Base-by-base conservation (phyloP, 2,888 invertebrate genomes). In the Patella ulyssiponensis region DNA sequence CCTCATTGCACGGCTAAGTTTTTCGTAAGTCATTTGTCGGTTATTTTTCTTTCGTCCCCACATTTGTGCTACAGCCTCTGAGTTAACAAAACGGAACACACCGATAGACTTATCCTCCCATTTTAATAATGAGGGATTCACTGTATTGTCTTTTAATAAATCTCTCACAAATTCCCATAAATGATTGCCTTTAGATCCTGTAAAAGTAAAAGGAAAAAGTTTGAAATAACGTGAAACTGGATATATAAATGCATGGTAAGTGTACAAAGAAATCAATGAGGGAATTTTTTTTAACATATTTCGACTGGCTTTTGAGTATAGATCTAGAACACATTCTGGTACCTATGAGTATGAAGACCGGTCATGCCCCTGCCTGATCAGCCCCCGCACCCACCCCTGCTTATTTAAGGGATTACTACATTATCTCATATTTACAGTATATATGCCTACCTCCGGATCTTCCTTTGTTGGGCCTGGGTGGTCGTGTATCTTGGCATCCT, bases 11-110 rank as follows among this genome's bases (percentile, higher is more conserved):
- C 97, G 92, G 91, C 96, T 96, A 86, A 97, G 94, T 92, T 97
- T 97, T 91, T 97, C 97, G 89, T 97, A 97, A 70, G 96, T 97
- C 97, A 97, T 97, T 89, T 95, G 95, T 71, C 94, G 94, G 90
- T 97, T 97, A 90, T 95, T 95, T 90, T 97, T 97, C 90, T 95
- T 93, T 80, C 94, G 94, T 3, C 97, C 97, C 97, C 97, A 97
- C 77, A 96, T 93, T 88, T 95, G 94, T 0, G 97, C 97, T 11
- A 97, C 95, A 88, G 95, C 95, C 88, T 96, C 96, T 75, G 96
- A 96, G 87, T 96, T 95, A 17, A 96, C 96, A 89, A 97, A 97
- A 86, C 96, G 94, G 92, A 97, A 97, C 86, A 95, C 95, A 9
- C 96, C 97, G 84, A 95, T 94, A 56, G 95, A 94, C 87, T 95